Percentiles rank a stretch among this genome's conserved stretches.
Conservation (phyloP, 2,113 vertebrate species). For the Urocitellus parryii region DNA sequence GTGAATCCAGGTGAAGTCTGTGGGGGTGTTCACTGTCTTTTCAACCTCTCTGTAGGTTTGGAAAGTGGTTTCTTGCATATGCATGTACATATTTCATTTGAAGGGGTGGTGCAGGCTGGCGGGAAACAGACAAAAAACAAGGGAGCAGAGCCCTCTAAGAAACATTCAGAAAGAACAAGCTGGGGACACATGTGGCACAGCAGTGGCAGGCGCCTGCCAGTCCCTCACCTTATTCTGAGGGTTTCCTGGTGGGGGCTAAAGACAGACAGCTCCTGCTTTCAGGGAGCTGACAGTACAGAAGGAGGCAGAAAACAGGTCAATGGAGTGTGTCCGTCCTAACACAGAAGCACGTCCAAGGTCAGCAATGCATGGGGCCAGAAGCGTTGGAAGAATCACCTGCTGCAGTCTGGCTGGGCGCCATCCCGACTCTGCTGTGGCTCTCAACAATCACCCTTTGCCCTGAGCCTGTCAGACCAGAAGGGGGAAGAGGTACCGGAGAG, state of each 20-base stretch:
- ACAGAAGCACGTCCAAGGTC: background rate
- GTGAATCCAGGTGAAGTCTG: too few relatives aligned
- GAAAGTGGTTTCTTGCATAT: background rate
- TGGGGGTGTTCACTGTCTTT: fast-evolving
- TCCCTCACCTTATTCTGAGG: background rate
- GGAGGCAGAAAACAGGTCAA: background rate
- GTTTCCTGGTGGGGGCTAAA: background rate
- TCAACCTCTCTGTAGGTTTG: background rate
- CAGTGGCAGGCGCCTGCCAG: background rate
- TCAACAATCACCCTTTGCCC: background rate
- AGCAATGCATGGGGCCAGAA: fast-evolving
- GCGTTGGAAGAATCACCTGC: background rate
- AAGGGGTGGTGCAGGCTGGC: background rate
- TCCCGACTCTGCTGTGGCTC: too few relatives aligned
- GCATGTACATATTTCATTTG: background rate
- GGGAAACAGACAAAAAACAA: background rate
- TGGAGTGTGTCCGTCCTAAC: fast-evolving
- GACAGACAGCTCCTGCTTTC: background rate
- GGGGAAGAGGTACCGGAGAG: fast-evolving
- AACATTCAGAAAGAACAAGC: background rate
- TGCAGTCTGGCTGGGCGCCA: too few relatives aligned
- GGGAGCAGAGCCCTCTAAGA: background rate
- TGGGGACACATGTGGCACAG: background rate
- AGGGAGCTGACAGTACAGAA: background rate
- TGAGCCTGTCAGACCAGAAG: background rate